Evolutionary conservation across 2,888 invertebrate genomes (phyloP).

Genomic region (Ochropleura leucogaster): DNA sequence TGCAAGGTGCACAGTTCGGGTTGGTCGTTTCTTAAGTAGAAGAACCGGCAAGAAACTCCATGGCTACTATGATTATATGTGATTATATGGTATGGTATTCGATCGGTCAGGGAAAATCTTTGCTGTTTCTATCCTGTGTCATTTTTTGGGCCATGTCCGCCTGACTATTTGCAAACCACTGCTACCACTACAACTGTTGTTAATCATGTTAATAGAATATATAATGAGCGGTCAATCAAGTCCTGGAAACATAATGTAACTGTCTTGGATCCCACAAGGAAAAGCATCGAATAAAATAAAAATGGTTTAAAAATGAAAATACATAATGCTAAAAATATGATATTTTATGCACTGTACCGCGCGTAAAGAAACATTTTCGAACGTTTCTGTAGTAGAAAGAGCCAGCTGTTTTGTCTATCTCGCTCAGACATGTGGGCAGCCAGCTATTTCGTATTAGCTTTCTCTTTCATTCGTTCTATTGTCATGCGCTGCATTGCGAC

Average conservation of each 20-base stretch:
- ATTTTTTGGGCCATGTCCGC: not conserved
- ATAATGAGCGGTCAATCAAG: not conserved
- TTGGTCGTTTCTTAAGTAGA: too few species aligned
- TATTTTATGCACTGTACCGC: not conserved
- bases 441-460: not conserved
- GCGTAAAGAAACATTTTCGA: constrained; percentile 5
- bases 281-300: not conserved
- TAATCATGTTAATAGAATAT: not conserved
- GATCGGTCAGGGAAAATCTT: not conserved
- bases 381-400: constrained; percentile 10
- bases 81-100: not conserved
- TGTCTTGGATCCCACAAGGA: not conserved
- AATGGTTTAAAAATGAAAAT: not conserved
- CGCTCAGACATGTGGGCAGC: constrained; percentile 14
- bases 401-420: constrained; percentile 49
- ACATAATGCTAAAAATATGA: constrained; percentile 34
- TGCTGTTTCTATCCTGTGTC: too few species aligned
- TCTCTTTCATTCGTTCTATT: constrained; percentile 40
- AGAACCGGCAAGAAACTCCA: too few species aligned
- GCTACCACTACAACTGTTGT: not conserved
- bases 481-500: constrained; percentile 40
- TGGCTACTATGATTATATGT: too few species aligned
- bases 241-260: not conserved
- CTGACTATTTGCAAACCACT: not conserved
- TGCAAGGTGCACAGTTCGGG: too few species aligned